These are phyloP conservation scores for Neotoma lepida DNA, from an alignment of 2,113 vertebrate species.

Conservation along the genomic window DNA sequence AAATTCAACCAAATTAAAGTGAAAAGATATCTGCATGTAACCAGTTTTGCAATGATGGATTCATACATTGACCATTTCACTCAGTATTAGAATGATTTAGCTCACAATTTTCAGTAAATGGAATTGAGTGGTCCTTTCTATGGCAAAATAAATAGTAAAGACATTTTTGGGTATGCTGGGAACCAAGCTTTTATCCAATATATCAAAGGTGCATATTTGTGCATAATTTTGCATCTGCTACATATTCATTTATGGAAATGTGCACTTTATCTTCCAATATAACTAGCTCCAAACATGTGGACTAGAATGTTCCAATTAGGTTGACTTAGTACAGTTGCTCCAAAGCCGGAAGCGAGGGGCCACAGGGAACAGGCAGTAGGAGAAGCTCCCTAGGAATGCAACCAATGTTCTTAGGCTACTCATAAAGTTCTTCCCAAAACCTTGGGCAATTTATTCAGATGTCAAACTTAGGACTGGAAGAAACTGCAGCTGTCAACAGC, in stretches of 20 bases:
- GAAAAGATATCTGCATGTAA: neutral
- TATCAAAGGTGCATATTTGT: constrained; percentile 56
- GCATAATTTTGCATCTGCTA: constrained; percentile 62
- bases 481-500: neutral
- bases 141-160: constrained; percentile 33
- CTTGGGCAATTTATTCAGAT: neutral
- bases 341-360: constrained; percentile 27
- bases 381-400: neutral
- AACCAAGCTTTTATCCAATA: constrained; percentile 51
- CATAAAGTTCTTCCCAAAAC: constrained; percentile 11
- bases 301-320: constrained; percentile 70
- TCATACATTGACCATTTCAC: constrained; percentile 1
- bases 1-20: neutral
- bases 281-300: constrained; percentile 64
- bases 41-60: constrained; percentile 8
- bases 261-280: constrained; percentile 56
- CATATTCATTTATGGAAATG: constrained; percentile 72
- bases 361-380: neutral
- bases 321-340: constrained; percentile 64
- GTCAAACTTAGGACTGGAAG: neutral
- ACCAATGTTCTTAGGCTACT: neutral
- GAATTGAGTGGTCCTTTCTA: constrained; percentile 9
- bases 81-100: constrained; percentile 6
- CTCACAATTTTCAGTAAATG: neutral
- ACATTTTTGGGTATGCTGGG: neutral